Evolutionary conservation across 2,797 vertebrate species (phyloP).

Genomic region (Melanotaenia pygmaea): DNA sequence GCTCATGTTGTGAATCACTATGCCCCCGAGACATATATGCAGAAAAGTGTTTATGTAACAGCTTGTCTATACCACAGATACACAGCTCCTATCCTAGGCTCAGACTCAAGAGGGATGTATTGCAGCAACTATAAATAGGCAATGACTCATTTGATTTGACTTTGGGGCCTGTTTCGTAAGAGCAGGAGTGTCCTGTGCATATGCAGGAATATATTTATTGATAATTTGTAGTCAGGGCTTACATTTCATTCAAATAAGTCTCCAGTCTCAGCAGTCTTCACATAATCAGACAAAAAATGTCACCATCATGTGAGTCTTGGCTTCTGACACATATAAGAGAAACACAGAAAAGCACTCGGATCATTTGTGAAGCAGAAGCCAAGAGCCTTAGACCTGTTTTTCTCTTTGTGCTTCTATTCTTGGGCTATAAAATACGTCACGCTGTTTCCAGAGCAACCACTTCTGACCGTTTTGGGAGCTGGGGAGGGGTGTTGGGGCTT

Average conservation of each 20-base stretch:
- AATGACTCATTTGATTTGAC: slow-evolving; percentile 78
- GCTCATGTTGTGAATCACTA: slow-evolving; percentile 52
- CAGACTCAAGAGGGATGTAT: slow-evolving; percentile 63
- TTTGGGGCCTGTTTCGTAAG: slow-evolving; percentile 77
- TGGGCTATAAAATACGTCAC: slow-evolving; percentile 76
- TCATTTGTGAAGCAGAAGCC: slow-evolving; percentile 44
- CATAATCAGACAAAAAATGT: slow-evolving; percentile 8
- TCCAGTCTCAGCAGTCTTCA: slow-evolving; percentile 7
- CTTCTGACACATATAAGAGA: slow-evolving; percentile 23
- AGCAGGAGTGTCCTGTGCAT: slow-evolving; percentile 27
- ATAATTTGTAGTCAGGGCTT: slow-evolving; percentile 15
- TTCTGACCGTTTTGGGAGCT: slow-evolving; percentile 60
- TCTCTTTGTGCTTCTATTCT: slow-evolving; percentile 78
- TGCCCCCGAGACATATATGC: slow-evolving; percentile 43
- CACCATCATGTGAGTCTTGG: slow-evolving; percentile 15
- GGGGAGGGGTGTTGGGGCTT: slow-evolving; percentile 5
- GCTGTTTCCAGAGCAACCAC: slow-evolving; percentile 80
- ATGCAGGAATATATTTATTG: slow-evolving; percentile 38
- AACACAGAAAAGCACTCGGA: slow-evolving; percentile 43
- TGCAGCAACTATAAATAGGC: slow-evolving; percentile 75
- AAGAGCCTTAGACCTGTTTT: slow-evolving; percentile 59
- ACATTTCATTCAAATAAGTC: neutral
- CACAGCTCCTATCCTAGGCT: slow-evolving; percentile 37
- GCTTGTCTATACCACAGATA: slow-evolving; percentile 49
- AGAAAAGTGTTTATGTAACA: slow-evolving; percentile 65